Base-by-base conservation (phyloP, 1,140 invertebrate genomes). In the Mizuhopecten yessoensis region DNA sequence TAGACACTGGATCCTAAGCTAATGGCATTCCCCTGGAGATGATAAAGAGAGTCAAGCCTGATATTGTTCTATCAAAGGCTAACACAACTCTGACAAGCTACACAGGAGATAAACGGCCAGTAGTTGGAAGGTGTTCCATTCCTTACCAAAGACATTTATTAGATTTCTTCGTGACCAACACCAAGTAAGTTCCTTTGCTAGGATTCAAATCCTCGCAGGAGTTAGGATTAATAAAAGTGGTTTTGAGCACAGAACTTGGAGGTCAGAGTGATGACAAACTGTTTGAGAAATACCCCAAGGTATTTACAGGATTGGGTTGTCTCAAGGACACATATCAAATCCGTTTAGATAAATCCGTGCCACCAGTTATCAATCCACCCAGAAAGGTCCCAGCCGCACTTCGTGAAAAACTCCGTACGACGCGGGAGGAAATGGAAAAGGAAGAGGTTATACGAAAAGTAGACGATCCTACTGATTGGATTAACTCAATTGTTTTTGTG, bases 391-490 rank as follows among this genome's bases (percentile, higher is more conserved):
- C 92, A 0, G 57, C 88, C 33, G 87, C 90, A 29, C 23, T 93
- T 9, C n/a, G 75, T 39, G 23, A 86, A n/a, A 75, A 87, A 39
- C 90, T 93, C 11, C 88, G 96, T 90, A 90, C 94, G 89, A 88
- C 92, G 87, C 33, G 90, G 36, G 57, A 92, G 0, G 17, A 86
- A 20, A 91, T 93, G 92, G 91, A 91, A 36, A 39, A 87, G 29
- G 17, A 89, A 13, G 86, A 34, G 29, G 90, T 94, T 9, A 92
- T 94, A 9, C 15, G 23, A 0, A 90, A 92, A 33, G 91, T 93
- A 7, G 33, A 89, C 9, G 87, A 91, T 86, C 92, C 93, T 9
- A 92, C 92, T 49, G 93, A 94, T 15, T 92, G 91, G 93, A 92
- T 94, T 3, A 93, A 92, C 42, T 88, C 90, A 15, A 86, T 93